Base-by-base conservation (phyloP, 2,113 vertebrate species). In the Rhinolophus ferrumequinum region DNA sequence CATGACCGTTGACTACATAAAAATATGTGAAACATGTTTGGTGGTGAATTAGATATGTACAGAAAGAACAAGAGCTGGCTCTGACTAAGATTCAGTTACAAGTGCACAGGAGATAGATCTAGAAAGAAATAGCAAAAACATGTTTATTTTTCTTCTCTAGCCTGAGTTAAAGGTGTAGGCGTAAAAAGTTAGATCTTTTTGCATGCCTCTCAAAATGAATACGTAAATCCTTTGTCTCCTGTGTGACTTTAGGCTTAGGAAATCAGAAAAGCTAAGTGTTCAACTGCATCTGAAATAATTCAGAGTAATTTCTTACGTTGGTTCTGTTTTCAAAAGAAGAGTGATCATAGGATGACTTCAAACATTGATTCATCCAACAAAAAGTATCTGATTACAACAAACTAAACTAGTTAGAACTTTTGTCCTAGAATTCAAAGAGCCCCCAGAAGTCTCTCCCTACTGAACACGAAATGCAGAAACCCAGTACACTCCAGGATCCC, bases 281-380 rank as follows among this genome's bases (percentile, higher is more conserved):
- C 33, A n/a, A 30, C 3, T 56, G n/a, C 44, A 35, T 86, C 58
- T 85, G 54, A 80, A 95, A 83, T 84, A 93, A 88, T 33, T 24
- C 88, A 72, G 62, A 88, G 54, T 2, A 9, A 67, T 54, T 92
- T 94, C 75, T 90, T 92, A 84, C 8, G 56, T 8, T 19, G 28
- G 38, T 56, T 93, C 73, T 73, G 15, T 70, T 72, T 95, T 85
- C 54, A 90, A 56, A 72, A 79, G n/a, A 72, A 97, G 56, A 93
- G 80, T 33, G 22, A 69, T 56, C 33, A 72, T 4, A 64, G 64
- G 30, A n/a, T 28, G 26, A 93, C 35, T 88, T 94, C 64, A 93
- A 89, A 30, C 41, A 47, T 0, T 16, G 72, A 84, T 60, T 67
- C 30, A 66, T 60, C 38, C 14, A 73, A 86, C 44, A 22, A 82